Evolutionary conservation across 2,113 vertebrate genomes (phyloP).

Genomic region (Pelmatolapia mariae): DNA sequence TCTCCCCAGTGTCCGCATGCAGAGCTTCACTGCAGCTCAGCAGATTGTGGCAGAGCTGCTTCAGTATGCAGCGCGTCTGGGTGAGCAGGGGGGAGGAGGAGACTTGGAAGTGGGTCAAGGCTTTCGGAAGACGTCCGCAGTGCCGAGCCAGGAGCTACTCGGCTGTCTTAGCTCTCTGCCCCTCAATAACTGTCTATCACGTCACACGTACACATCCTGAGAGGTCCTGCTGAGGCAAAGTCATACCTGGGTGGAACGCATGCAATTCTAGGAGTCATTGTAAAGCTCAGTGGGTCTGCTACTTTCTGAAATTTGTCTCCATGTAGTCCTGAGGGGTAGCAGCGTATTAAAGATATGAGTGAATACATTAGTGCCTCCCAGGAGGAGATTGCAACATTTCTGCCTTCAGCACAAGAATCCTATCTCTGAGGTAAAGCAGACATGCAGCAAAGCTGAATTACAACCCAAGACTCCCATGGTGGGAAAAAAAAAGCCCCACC

Average conservation of each 20-base stretch:
- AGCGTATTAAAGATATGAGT: slow-evolving; percentile 19
- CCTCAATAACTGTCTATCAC: background rate
- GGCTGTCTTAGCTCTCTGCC: slow-evolving; percentile 7
- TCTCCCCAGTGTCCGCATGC: background rate
- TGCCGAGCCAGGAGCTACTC: slow-evolving; percentile 19
- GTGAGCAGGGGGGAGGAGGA: background rate
- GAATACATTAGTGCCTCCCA: slow-evolving; percentile 29
- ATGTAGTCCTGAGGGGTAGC: background rate
- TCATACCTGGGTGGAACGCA: slow-evolving; percentile 8
- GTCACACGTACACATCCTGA: background rate
- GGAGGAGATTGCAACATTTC: background rate
- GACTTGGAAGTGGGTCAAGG: slow-evolving; percentile 62
- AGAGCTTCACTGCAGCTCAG: slow-evolving; percentile 23
- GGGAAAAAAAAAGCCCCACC: fast-evolving
- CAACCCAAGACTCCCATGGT: background rate
- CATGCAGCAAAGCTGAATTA: background rate
- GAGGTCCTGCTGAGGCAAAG: slow-evolving; percentile 5
- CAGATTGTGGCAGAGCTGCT: slow-evolving; percentile 39
- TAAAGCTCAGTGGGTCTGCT: background rate
- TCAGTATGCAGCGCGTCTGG: slow-evolving; percentile 40
- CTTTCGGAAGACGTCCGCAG: slow-evolving; percentile 45
- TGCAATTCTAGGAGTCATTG: background rate
- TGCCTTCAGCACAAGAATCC: slow-evolving; percentile 16
- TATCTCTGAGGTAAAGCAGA: background rate
- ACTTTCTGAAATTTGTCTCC: background rate